Conservation (phyloP, 2,113 vertebrate genomes). For the Pachyramphus minor region DNA sequence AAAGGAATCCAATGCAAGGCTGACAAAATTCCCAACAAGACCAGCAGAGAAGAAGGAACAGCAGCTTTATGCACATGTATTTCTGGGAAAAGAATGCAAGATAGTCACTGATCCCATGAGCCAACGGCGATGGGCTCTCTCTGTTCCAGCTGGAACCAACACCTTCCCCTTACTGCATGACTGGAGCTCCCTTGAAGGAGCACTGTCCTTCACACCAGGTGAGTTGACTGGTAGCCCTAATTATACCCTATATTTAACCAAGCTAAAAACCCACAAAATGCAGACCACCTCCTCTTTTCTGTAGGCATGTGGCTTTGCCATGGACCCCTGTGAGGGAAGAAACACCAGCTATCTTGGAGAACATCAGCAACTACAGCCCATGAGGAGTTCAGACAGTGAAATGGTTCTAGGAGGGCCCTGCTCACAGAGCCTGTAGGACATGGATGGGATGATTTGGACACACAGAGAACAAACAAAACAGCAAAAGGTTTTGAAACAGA, state of each 20-base stretch:
- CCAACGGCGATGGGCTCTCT: not conserved
- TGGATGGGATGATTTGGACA: conserved; percentile 18
- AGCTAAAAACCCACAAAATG: not conserved
- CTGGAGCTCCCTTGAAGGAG: not conserved
- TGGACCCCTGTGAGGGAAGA: not conserved
- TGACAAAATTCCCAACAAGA: not conserved
- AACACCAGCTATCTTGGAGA: not conserved
- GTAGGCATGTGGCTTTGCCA: not conserved
- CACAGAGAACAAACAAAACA: conserved; percentile 44
- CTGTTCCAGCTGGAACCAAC: not conserved
- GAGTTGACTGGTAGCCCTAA: not conserved
- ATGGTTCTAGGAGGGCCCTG: not conserved
- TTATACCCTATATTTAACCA: not conserved
- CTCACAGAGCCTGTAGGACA: not conserved
- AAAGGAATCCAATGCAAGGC: not conserved
- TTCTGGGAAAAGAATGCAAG: not conserved
- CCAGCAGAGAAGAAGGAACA: not conserved
- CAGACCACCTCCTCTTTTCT: not conserved
- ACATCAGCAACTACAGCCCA: not conserved
- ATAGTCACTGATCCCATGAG: not conserved
- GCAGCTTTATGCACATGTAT: not conserved
- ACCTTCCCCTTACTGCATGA: not conserved
- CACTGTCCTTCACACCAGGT: not conserved
- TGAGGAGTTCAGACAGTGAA: not conserved
- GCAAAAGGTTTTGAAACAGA: conserved; percentile 34